These are phyloP conservation scores for Dipodomys stephensi DNA, from an alignment of 2,113 vertebrate genomes.

Conservation along the genomic window DNA sequence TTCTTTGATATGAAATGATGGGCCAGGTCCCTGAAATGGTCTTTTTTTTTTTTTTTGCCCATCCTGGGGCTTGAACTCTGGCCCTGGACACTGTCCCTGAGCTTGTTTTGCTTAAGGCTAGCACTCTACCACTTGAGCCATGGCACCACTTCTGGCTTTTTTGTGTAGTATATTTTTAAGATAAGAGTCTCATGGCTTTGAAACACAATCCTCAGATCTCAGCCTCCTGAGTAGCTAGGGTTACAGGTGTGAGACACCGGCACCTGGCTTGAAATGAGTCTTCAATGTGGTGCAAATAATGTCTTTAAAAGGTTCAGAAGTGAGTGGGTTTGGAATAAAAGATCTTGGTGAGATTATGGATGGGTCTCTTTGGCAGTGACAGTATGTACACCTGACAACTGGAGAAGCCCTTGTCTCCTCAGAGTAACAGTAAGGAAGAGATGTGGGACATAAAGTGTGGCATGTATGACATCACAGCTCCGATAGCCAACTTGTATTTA, in stretches of 20 bases:
- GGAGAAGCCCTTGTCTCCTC: not conserved
- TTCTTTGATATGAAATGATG: not conserved
- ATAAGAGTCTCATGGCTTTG: too few species aligned
- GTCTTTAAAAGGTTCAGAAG: not conserved
- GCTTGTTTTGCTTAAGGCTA: too few species aligned
- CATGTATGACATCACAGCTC: not conserved
- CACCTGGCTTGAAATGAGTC: not conserved
- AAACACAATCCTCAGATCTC: too few species aligned
- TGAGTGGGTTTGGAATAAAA: not conserved
- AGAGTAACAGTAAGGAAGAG: not conserved
- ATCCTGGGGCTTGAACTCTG: too few species aligned
- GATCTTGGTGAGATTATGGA: not conserved
- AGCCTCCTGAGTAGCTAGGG: too few species aligned
- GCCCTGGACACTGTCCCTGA: too few species aligned
- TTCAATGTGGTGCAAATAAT: not conserved
- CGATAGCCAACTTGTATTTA: not conserved
- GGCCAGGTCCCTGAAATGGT: not conserved
- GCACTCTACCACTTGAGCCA: too few species aligned
- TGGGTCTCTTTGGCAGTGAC: not conserved
- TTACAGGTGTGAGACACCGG: too few species aligned
- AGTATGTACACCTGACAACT: not conserved
- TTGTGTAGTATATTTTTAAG: too few species aligned
- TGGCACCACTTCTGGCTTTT: too few species aligned
- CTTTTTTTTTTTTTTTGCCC: too few species aligned
- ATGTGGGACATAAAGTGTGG: not conserved